phyloP scores from a whole-genome alignment of 2,888 invertebrate species.

The Macrophya annulata region DNA sequence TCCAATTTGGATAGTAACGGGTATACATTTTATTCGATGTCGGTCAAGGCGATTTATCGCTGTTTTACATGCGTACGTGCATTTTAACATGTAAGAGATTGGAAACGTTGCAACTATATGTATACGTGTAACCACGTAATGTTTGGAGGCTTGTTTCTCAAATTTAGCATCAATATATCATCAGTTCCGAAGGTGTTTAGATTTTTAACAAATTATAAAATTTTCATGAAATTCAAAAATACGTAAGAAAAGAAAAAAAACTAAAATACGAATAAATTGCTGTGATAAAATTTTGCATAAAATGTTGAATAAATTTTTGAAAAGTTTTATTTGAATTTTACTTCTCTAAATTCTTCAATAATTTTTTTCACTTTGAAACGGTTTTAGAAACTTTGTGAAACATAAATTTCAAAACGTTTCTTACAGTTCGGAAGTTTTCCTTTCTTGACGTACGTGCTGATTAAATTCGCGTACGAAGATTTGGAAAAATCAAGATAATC shows the following conservation, averaged over 20 bases:
- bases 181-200: not conserved
- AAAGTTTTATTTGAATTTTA: not conserved
- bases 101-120: not conserved
- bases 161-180: not conserved
- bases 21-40: not conserved
- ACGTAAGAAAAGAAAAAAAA: not conserved
- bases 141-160: not conserved
- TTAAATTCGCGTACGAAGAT: not conserved
- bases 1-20: not conserved
- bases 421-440: not conserved
- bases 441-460: not conserved
- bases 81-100: not conserved
- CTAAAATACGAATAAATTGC: too few species aligned
- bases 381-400: not conserved
- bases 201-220: not conserved
- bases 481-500: too few species aligned
- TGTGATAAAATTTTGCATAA: too few species aligned
- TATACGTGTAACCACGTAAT: not conserved
- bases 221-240: not conserved
- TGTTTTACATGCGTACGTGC: slow-evolving; percentile 10
- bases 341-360: not conserved
- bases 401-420: not conserved
- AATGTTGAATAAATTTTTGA: too few species aligned
- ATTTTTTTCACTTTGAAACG: not conserved
- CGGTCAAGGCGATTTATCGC: not conserved